Percentiles rank a stretch among this genome's conserved stretches.
Conservation (phyloP, 2,797 vertebrate genomes). For the Cryptoblepharus egeriae region DNA sequence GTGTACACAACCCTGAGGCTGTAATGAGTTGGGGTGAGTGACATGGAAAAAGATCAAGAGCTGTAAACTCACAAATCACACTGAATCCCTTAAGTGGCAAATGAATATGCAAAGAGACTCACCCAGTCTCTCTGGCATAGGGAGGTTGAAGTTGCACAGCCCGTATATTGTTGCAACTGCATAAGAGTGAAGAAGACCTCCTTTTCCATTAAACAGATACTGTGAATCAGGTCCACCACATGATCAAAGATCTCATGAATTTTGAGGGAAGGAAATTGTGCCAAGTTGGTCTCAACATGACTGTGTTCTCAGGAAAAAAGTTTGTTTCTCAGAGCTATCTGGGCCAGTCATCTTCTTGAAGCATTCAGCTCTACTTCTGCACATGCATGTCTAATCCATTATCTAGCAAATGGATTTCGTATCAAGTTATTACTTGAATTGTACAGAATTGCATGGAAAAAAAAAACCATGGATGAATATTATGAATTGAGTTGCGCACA, state of each 20-base stretch:
- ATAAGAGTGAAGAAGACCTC: background rate
- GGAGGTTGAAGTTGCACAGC: background rate
- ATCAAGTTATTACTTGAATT: too few species aligned
- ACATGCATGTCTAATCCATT: too few species aligned
- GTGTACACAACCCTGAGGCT: background rate
- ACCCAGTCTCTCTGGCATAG: background rate
- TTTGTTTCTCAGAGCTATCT: too few species aligned
- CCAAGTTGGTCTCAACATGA: background rate
- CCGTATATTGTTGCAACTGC: too few species aligned
- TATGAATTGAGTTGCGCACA: too few species aligned
- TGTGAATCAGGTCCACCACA: background rate
- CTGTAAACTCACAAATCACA: background rate
- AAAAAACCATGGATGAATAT: too few species aligned
- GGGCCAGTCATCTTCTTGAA: too few species aligned
- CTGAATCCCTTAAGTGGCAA: background rate
- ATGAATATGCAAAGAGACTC: background rate
- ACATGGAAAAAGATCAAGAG: background rate
- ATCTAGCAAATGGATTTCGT: too few species aligned
- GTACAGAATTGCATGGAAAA: too few species aligned
- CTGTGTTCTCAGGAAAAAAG: background rate
- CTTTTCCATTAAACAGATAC: too few species aligned
- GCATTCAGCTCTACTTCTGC: too few species aligned
- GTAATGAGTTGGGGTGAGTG: background rate
- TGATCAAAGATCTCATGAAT: background rate
- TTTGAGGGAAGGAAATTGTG: background rate